phyloP scores from a whole-genome alignment of 2,888 invertebrate genomes.

The Dromius quadrimaculatus region DNA sequence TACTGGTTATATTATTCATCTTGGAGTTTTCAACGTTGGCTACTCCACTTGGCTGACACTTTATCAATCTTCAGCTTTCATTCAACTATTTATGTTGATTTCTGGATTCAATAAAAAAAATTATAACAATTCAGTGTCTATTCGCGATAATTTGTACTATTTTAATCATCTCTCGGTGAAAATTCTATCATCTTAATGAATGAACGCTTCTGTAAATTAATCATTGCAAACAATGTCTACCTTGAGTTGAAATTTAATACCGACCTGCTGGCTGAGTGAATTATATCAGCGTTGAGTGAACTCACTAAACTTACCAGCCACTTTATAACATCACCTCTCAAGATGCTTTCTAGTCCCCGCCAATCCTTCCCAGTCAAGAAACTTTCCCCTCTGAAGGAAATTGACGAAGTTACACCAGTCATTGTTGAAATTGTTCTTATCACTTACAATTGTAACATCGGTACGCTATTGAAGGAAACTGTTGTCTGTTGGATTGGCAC shows the following conservation, averaged over 20 bases:
- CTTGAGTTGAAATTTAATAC: constrained; percentile 26
- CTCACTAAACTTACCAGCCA: constrained; percentile 34
- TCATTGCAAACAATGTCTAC: constrained; percentile 16
- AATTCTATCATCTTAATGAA: no score
- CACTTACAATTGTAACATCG: constrained; percentile 47
- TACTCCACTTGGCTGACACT: no score
- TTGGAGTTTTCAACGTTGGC: no score
- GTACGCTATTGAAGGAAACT: constrained; percentile 34
- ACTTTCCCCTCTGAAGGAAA: constrained; percentile 54
- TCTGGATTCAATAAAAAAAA: no score
- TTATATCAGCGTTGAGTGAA: constrained; percentile 39
- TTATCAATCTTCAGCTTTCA: no score
- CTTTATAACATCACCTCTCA: constrained; percentile 35
- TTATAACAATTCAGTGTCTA: no score
- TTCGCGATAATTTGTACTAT: no score
- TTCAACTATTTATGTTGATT: no score
- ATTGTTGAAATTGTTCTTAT: constrained; percentile 50
- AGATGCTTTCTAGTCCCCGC: not conserved
- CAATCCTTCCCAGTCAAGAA: not conserved
- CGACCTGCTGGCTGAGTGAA: constrained; percentile 12
- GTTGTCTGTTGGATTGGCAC: no score
- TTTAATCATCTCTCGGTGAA: no score
- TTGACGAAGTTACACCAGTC: constrained; percentile 56
- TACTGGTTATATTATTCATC: no score
- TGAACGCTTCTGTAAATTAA: no score